These are phyloP conservation scores for Tanytarsus gracilentus DNA, from an alignment of 2,888 invertebrate genomes.

Conservation along the genomic window DNA sequence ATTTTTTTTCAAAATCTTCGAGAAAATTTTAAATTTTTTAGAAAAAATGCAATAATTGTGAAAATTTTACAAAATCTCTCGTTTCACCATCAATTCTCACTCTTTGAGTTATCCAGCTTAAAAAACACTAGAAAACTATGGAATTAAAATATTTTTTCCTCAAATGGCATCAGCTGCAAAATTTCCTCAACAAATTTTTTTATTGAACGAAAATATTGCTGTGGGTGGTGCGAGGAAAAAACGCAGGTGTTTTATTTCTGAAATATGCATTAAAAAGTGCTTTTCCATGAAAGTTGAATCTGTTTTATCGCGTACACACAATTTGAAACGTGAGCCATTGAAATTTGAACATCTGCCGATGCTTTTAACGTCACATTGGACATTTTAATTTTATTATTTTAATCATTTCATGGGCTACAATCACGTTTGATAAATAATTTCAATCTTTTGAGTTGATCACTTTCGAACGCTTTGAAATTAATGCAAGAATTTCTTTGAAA, in stretches of 20 bases:
- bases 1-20: too few species aligned
- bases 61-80: too few species aligned
- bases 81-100: too few species aligned
- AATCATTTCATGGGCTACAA: neutral
- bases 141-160: too few species aligned
- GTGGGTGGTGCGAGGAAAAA: neutral
- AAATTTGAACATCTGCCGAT: neutral
- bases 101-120: too few species aligned
- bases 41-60: too few species aligned
- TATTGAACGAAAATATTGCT: neutral
- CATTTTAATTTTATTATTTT: too few species aligned
- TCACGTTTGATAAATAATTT: neutral
- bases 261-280: neutral
- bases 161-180: neutral
- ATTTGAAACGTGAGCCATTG: neutral
- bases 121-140: too few species aligned
- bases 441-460: neutral
- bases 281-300: neutral
- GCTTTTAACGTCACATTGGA: too few species aligned
- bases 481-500: neutral
- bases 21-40: too few species aligned
- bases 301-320: too few species aligned
- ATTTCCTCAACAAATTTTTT: neutral
- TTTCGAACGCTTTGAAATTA: neutral
- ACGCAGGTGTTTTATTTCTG: neutral